A percentile compares a stretch with the other conserved stretches of the same genome.
Conservation (phyloP, 2,113 vertebrate genomes). For the Sinocyclocheilus maitianheensis region DNA sequence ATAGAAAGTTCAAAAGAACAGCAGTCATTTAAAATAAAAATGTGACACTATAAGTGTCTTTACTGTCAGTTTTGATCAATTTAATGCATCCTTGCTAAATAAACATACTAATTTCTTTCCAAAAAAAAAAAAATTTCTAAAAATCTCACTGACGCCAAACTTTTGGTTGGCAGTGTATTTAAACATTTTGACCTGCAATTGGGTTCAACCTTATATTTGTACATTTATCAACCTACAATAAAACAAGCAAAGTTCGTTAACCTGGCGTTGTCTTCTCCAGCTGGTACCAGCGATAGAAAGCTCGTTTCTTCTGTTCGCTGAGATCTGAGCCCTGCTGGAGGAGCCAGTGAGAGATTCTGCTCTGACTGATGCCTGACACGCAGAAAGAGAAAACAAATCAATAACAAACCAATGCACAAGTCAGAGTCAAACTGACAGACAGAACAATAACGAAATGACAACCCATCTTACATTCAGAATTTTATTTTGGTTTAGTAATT, state of each 20-base stretch:
- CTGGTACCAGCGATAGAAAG: constrained; percentile 99
- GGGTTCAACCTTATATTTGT: neutral
- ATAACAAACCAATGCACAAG: neutral
- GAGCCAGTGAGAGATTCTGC: constrained; percentile 98
- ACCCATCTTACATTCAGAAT: neutral
- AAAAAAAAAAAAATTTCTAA: too few species aligned
- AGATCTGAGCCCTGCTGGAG: constrained; percentile 96
- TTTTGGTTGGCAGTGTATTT: neutral
- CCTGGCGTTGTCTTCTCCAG: constrained; percentile 98
- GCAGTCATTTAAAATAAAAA: too few species aligned
- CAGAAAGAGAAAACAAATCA: neutral
- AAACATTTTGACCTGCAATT: neutral
- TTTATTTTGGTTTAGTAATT: neutral
- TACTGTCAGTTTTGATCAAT: too few species aligned
- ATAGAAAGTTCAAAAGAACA: too few species aligned
- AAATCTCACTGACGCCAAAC: too few species aligned
- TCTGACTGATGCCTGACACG: constrained; percentile 93
- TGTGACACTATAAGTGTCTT: too few species aligned
- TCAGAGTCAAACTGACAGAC: neutral
- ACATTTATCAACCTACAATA: neutral
- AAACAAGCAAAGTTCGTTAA: constrained; percentile 62
- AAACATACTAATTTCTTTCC: too few species aligned
- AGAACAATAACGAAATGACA: neutral
- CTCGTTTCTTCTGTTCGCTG: constrained; percentile 97
- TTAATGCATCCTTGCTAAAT: too few species aligned